Evolutionary conservation across 2,113 vertebrate species (phyloP), one percentile per base, ranked within the genome.

Genomic region (Hypanus sabinus): DNA sequence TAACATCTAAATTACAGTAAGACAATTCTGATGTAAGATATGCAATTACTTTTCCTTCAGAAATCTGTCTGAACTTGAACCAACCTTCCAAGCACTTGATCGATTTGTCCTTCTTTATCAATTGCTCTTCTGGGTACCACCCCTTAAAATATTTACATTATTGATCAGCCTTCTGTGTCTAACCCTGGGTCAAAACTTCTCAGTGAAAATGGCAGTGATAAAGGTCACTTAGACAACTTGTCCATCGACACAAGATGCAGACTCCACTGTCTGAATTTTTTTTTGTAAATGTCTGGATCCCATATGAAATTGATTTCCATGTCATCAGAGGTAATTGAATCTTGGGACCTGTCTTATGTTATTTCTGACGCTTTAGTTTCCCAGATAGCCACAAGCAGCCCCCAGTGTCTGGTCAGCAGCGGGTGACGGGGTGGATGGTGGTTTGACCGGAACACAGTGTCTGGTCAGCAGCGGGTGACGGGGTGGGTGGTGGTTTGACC

Each of bases 71-170:
- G 1, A 24, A 27, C 30, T 60, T 85, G 55, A 85, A 85, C 36
- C 80, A 81, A 81, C 14, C 16, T 81, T 20, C 36, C 79, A 83
- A 38, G 36, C 8, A 85, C 55, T 85, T 85, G 57, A 24, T 85
- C 46, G 30, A 85, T 85, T 57, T 27, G 57, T 30, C 22, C 81
- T 85, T 60, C 46, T 27, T 30, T 85, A 85, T 85, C 81, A 85
- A 60, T 85, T 85, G 55, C 81, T 85, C 81, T 85, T 85, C 46
- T 85, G 81, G 81, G 81, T 57, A 27, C 46, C 55, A 85, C 57
- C 55, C 57, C 11, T 85, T 85, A 10, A 57, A 85, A 85, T 81
- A 85, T 85, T 85, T 57, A 85, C 55, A 57, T 57, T 30, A 60
- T 60, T 85, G 46, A 85, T 85, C 46, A 57, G 81, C 11, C 46